phyloP scores from a whole-genome alignment of 2,797 vertebrate species.

The Enteromius viviparus region DNA sequence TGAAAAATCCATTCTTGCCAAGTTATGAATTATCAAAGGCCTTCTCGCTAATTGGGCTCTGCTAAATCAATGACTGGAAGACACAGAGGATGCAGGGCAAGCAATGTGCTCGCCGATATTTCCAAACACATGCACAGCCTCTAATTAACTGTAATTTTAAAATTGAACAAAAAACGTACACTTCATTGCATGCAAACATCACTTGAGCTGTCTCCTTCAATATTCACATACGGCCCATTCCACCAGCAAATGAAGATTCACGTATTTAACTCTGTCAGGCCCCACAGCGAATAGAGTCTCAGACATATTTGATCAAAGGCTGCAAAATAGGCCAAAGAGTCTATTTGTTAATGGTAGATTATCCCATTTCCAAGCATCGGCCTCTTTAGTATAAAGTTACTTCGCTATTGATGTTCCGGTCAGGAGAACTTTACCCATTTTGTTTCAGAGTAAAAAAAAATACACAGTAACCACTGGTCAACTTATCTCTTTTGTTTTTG shows the following conservation, averaged over 20 bases:
- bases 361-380: background rate
- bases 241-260: slow-evolving; percentile 6
- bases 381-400: background rate
- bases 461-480: background rate
- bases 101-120: slow-evolving; percentile 53
- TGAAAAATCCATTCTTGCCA: slow-evolving; percentile 47
- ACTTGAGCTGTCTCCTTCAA: slow-evolving; percentile 41
- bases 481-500: background rate
- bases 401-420: background rate
- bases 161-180: slow-evolving; percentile 5
- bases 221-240: slow-evolving; percentile 16
- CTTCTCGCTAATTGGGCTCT: slow-evolving; percentile 61
- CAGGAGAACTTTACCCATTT: background rate
- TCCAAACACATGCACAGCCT: slow-evolving; percentile 44
- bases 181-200: slow-evolving; percentile 52
- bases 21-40: slow-evolving; percentile 56
- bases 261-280: background rate
- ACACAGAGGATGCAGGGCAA: slow-evolving; percentile 50
- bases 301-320: slow-evolving; percentile 6
- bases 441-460: background rate
- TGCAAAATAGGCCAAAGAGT: slow-evolving; percentile 9
- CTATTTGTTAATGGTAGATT: background rate
- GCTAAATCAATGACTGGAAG: slow-evolving; percentile 58
- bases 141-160: slow-evolving; percentile 47
- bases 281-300: background rate